Evolutionary conservation across 2,797 vertebrate species (phyloP).

Genomic region (Silurus lanzhouensis): DNA sequence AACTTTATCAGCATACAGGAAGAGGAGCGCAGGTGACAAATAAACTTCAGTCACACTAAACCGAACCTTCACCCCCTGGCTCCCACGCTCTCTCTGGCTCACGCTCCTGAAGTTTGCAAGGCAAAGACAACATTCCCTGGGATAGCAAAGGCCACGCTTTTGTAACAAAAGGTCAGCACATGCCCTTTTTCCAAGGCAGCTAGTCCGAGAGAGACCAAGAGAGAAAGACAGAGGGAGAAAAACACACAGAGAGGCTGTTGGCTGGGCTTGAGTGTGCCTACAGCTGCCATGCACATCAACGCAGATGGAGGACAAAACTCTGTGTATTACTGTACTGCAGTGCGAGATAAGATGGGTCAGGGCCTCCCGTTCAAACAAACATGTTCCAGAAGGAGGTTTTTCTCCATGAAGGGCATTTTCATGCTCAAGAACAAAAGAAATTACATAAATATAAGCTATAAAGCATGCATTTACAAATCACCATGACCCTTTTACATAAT

Average conservation of each 20-base stretch:
- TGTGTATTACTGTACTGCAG: slow-evolving; percentile 39
- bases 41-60: slow-evolving; percentile 30
- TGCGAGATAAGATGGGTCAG: slow-evolving; percentile 19
- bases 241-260: slow-evolving; percentile 39
- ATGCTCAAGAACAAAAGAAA: background rate
- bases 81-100: slow-evolving; percentile 39
- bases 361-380: slow-evolving; percentile 18
- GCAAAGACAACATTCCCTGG: slow-evolving; percentile 58
- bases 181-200: slow-evolving; percentile 64
- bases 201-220: slow-evolving; percentile 25
- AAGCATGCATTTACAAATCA: background rate
- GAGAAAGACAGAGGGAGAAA: slow-evolving; percentile 18
- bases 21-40: slow-evolving; percentile 36
- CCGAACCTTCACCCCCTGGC: slow-evolving; percentile 20
- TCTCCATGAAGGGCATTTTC: background rate
- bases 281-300: slow-evolving; percentile 43
- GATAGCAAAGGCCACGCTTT: slow-evolving; percentile 62
- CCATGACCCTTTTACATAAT: background rate
- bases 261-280: slow-evolving; percentile 19
- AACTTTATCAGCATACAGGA: slow-evolving; percentile 43
- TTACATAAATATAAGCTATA: background rate
- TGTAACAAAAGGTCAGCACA: slow-evolving; percentile 68
- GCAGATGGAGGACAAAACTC: slow-evolving; percentile 37
- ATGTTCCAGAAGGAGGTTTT: slow-evolving; percentile 33
- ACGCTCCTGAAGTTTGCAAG: slow-evolving; percentile 55